These are phyloP conservation scores for Ephestia elutella DNA, from an alignment of 1,140 invertebrate genomes.

Conservation along the genomic window DNA sequence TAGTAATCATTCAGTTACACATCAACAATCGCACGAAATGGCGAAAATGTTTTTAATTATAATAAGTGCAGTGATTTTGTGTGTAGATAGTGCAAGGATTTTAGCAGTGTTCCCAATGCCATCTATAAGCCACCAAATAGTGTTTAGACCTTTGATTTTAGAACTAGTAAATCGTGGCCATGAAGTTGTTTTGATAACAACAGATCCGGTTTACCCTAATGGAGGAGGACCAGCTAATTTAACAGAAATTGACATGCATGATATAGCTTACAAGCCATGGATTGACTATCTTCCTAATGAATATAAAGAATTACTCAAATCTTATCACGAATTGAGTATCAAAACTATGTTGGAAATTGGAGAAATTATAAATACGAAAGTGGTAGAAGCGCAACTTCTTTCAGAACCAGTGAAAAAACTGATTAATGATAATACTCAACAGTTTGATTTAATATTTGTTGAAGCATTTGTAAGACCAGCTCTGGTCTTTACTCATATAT, in stretches of 20 bases:
- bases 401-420: slow-evolving; percentile 35
- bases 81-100: slow-evolving; percentile 44
- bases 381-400: slow-evolving; percentile 38
- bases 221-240: slow-evolving; percentile 20
- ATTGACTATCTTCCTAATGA: slow-evolving; percentile 6
- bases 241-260: slow-evolving; percentile 28
- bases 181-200: slow-evolving; percentile 46
- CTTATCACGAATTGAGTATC: slow-evolving; percentile 10
- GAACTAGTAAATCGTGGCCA: slow-evolving; percentile 64
- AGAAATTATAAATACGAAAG: slow-evolving; percentile 14
- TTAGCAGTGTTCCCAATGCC: slow-evolving; percentile 60
- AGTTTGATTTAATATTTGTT: slow-evolving; percentile 49
- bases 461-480: slow-evolving; percentile 31
- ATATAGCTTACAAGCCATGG: slow-evolving; percentile 30
- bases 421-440: slow-evolving; percentile 29
- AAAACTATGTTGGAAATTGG: slow-evolving; percentile 8
- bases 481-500: slow-evolving; percentile 47
- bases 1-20: not conserved
- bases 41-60: not conserved
- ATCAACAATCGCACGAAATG: not conserved
- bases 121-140: slow-evolving; percentile 73
- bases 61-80: not conserved
- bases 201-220: slow-evolving; percentile 29
- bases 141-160: slow-evolving; percentile 51
- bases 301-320: not conserved